Percentiles rank a stretch among this genome's conserved stretches.
Evolutionary conservation across 2,888 invertebrate genomes (phyloP).

Genomic region (Ochropacha duplaris): DNA sequence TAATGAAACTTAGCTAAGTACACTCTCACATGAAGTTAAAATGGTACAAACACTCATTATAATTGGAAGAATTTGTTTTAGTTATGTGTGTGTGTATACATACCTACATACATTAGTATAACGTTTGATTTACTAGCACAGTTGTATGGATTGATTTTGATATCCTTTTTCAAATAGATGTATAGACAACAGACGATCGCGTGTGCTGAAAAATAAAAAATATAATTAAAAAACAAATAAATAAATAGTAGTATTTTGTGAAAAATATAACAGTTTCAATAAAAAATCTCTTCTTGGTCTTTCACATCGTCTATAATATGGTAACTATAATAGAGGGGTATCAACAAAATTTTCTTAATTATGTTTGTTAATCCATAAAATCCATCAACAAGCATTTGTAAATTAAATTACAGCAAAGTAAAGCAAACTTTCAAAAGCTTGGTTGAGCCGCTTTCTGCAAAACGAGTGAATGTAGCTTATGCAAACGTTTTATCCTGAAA

Average conservation of each 20-base stretch:
- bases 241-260: too few species aligned
- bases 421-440: conserved; percentile 36
- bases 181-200: too few species aligned
- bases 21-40: conserved; percentile 43
- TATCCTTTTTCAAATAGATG: too few species aligned
- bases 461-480: conserved; percentile 28
- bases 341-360: background rate
- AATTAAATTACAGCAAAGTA: conserved; percentile 42
- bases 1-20: conserved; percentile 27
- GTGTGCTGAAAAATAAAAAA: too few species aligned
- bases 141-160: too few species aligned
- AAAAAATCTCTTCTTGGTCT: too few species aligned
- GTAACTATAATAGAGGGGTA: background rate
- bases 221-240: too few species aligned
- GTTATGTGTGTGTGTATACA: background rate
- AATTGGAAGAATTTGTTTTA: conserved; percentile 24
- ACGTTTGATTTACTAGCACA: too few species aligned
- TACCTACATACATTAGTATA: too few species aligned
- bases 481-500: conserved; percentile 45
- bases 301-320: background rate
- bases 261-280: too few species aligned
- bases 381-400: conserved; percentile 27
- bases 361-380: background rate
- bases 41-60: conserved; percentile 27
- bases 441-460: conserved; percentile 32